phyloP scores from a whole-genome alignment of 2,888 invertebrate genomes.

The Acrocyrtus sp. region DNA sequence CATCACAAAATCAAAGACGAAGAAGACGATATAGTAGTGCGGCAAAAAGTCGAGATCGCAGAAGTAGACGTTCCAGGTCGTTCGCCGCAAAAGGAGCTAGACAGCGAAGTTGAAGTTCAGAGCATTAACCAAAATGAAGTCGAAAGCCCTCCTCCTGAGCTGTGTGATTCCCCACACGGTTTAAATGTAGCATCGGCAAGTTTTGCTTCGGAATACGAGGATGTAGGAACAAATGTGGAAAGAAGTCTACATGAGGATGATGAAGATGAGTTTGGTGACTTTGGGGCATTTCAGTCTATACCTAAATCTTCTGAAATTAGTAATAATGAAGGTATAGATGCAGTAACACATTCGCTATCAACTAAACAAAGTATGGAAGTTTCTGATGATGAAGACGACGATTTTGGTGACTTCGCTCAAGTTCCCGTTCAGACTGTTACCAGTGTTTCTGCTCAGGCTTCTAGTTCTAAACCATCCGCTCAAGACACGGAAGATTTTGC shows the following conservation, averaged over 20 bases:
- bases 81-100: neutral
- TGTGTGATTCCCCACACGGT: too few relatives aligned
- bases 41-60: neutral
- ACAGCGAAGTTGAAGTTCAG: neutral
- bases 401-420: constrained; percentile 49
- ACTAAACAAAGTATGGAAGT: neutral
- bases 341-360: neutral
- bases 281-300: constrained; percentile 41
- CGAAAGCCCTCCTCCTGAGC: too few relatives aligned
- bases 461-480: neutral
- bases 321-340: neutral
- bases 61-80: neutral
- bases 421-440: constrained; percentile 1
- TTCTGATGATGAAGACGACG: constrained; percentile 36
- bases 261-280: neutral
- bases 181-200: too few relatives aligned
- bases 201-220: too few relatives aligned
- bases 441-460: neutral
- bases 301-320: neutral
- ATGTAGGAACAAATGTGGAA: neutral
- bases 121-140: neutral
- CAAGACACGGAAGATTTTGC: constrained; percentile 37
- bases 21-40: neutral
- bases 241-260: neutral
- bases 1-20: neutral